Percentiles rank a stretch among this genome's conserved stretches.
Evolutionary conservation across 2,888 invertebrate species (phyloP).

Genomic region (Epicampocera succincta): DNA sequence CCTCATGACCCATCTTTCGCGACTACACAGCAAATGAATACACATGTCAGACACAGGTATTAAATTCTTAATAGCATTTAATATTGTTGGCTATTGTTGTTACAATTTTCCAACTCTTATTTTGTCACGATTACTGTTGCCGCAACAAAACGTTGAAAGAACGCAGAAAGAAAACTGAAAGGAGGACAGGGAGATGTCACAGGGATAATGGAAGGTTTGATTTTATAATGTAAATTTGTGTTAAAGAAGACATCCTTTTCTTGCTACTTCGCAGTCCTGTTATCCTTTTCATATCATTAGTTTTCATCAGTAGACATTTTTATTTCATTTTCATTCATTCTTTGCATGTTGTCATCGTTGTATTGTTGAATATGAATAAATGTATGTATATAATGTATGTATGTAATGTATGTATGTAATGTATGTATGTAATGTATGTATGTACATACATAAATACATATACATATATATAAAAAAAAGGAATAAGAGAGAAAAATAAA

Average conservation of each 20-base stretch:
- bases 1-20: not conserved
- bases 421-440: too few species aligned
- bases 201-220: slow-evolving; percentile 39
- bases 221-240: slow-evolving; percentile 21
- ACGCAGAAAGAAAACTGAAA: not conserved
- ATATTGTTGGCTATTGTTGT: slow-evolving; percentile 54
- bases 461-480: not conserved
- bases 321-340: slow-evolving; percentile 43
- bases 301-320: slow-evolving; percentile 62
- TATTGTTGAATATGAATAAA: slow-evolving; percentile 54
- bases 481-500: not conserved
- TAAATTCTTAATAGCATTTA: slow-evolving; percentile 74
- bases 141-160: slow-evolving; percentile 1
- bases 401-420: too few species aligned
- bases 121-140: not conserved
- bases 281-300: slow-evolving; percentile 62
- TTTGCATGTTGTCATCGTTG: slow-evolving; percentile 42
- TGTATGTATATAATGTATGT: too few species aligned
- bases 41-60: slow-evolving; percentile 79
- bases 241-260: slow-evolving; percentile 31
- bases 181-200: slow-evolving; percentile 27
- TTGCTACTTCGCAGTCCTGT: slow-evolving; percentile 23
- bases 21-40: slow-evolving; percentile 55
- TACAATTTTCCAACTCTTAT: slow-evolving; percentile 25
- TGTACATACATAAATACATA: too few species aligned